Conservation (phyloP, 2,113 vertebrate genomes). For the Triplophysa rosa region DNA sequence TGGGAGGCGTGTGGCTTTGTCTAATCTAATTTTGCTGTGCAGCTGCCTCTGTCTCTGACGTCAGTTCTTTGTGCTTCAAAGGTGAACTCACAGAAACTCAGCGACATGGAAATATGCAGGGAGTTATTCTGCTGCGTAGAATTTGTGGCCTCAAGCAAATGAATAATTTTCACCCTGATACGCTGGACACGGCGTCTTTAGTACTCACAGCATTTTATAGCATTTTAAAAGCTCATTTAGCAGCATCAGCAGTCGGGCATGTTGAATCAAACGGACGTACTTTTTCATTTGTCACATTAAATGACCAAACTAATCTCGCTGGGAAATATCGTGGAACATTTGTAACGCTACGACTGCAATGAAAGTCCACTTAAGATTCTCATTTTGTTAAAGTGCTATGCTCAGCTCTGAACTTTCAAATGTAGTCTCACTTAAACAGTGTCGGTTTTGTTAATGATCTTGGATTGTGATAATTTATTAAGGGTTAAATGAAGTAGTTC, state of each 20-base stretch:
- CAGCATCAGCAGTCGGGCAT: neutral
- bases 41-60: constrained; percentile 34
- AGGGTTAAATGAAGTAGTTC: neutral
- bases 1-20: constrained; percentile 26
- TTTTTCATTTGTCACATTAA: constrained; percentile 25
- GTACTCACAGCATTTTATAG: constrained; percentile 5
- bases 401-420: neutral
- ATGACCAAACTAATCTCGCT: constrained; percentile 16
- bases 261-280: constrained; percentile 3
- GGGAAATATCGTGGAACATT: constrained; percentile 13
- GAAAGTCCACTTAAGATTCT: constrained; percentile 18
- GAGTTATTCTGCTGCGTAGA: neutral
- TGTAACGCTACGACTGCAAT: neutral
- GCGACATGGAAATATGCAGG: neutral
- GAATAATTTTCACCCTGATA: constrained; percentile 23
- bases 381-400: neutral
- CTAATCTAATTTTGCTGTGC: constrained; percentile 35
- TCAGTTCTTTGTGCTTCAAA: constrained; percentile 16
- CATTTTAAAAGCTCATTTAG: constrained; percentile 13
- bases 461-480: neutral
- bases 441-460: neutral
- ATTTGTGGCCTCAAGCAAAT: neutral
- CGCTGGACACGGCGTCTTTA: neutral
- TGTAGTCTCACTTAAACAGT: neutral
- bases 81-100: neutral